Base-by-base conservation (phyloP, 2,888 invertebrate genomes). In the Uropetala carovei region DNA sequence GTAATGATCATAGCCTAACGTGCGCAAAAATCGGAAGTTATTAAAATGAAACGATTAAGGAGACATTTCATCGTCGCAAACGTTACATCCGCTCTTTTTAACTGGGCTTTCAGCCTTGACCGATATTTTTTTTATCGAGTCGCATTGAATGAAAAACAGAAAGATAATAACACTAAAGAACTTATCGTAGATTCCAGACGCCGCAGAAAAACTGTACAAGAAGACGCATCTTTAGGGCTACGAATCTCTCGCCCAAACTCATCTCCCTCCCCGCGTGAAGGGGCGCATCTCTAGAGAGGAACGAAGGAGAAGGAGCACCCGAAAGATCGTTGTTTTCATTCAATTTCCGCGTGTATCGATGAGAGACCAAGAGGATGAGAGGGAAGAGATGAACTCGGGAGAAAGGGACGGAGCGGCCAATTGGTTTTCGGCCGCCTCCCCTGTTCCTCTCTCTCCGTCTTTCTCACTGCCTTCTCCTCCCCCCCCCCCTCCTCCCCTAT, bases 321-420 rank as follows among this genome's bases (percentile, higher is more conserved):
- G 10, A 89, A 64, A 56, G n/a, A 89, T 43, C 68, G 89, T 43
- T 68, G 89, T 89, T 89, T 89, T 89, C 89, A 68, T 89, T 89
- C 89, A 43, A 68, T 89, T 89, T 89, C 89, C 89, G 60, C 27
- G 68, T 58, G 43, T 56, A 89, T 43, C 68, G 89, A 89, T 7
- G 0, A 27, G 60, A 27, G 10, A 11, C 0, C 75, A 22, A 4
- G 3, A 27, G 75, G 75, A 22, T 75, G 27, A 75, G 16, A 75
- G 27, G 27, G 22, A 75, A 18, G 14, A 75, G 75, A 75, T 75
- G 75, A 75, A 22, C 75, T 75, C 27, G 75, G 27, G 27, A 75
- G 27, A 64, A n/a, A 7, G 14, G 27, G 22, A 7, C 60, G 14
- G 75, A 27, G 75, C 22, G 75, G 75, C 27, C 75, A 27, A 75